Percentiles rank a stretch among this genome's conserved stretches.
phyloP scores from a whole-genome alignment of 2,888 invertebrate genomes.

The Oscheius sp. region DNA sequence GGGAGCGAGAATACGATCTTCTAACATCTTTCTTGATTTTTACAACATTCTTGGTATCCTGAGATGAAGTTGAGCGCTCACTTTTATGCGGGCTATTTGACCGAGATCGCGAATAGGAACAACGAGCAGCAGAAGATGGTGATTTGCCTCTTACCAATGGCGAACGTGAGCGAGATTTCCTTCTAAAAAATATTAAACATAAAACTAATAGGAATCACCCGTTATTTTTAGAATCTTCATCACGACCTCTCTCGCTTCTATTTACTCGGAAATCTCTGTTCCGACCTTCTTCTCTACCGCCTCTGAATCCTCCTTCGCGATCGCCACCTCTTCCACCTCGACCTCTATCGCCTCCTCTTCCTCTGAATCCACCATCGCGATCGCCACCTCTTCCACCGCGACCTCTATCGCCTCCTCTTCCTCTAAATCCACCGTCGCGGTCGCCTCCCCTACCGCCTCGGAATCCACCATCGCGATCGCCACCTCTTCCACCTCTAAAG shows the following conservation, averaged over 20 bases:
- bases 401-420: background rate
- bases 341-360: background rate
- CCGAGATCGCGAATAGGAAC: constrained; percentile 2
- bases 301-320: background rate
- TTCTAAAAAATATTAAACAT: background rate
- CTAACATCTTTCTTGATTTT: background rate
- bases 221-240: too few species aligned
- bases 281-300: background rate
- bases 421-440: background rate
- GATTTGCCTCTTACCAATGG: background rate
- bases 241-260: background rate
- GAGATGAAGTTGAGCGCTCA: background rate
- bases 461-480: background rate
- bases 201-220: background rate
- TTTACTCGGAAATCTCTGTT: background rate
- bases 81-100: background rate
- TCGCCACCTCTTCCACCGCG: background rate
- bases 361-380: background rate
- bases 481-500: background rate
- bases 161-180: background rate
- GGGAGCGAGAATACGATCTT: background rate
- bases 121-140: background rate
- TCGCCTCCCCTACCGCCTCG: background rate
- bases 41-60: background rate
- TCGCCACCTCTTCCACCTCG: background rate